Conservation (phyloP, 2,888 invertebrate species). For the Cheilosia variabilis region DNA sequence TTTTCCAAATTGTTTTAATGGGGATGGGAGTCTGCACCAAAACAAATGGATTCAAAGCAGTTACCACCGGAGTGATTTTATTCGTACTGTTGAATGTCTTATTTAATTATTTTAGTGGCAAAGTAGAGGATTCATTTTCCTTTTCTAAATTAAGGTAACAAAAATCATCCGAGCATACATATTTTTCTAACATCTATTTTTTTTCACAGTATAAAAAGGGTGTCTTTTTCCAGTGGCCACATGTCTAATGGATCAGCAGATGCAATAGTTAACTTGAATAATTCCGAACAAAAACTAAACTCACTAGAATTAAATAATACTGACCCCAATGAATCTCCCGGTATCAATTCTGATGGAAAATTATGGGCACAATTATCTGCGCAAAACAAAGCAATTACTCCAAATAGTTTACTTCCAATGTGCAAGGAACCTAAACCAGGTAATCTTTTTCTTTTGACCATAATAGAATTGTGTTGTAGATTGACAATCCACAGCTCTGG, state of each 20-base stretch:
- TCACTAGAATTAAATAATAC: constrained; percentile 52
- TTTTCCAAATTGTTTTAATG: constrained; percentile 63
- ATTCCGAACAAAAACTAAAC: constrained; percentile 49
- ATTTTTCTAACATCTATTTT: constrained; percentile 41
- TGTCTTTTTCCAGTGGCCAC: constrained; percentile 37
- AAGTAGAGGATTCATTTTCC: constrained; percentile 78
- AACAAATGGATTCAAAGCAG: constrained; percentile 79
- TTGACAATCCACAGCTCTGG: too few species aligned
- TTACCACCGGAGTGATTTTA: constrained; percentile 79
- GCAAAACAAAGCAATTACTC: constrained; percentile 33
- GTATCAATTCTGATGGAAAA: constrained; percentile 17
- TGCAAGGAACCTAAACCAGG: constrained; percentile 60
- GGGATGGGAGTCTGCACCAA: constrained; percentile 78
- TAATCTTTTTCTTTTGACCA: neutral
- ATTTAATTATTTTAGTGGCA: constrained; percentile 80
- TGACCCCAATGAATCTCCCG: constrained; percentile 35
- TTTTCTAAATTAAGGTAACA: constrained; percentile 81
- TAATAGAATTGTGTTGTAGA: too few species aligned
- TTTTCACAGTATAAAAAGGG: constrained; percentile 36
- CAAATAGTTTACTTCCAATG: constrained; percentile 46
- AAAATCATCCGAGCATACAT: neutral
- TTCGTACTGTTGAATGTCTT: constrained; percentile 80
- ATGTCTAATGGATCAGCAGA: constrained; percentile 39
- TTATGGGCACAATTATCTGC: constrained; percentile 18
- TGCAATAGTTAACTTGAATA: constrained; percentile 42